Percentiles rank a stretch among this genome's conserved stretches.
These are phyloP conservation scores for Gallinago jamesoni DNA, from an alignment of 2,113 vertebrate species.

Conservation along the genomic window DNA sequence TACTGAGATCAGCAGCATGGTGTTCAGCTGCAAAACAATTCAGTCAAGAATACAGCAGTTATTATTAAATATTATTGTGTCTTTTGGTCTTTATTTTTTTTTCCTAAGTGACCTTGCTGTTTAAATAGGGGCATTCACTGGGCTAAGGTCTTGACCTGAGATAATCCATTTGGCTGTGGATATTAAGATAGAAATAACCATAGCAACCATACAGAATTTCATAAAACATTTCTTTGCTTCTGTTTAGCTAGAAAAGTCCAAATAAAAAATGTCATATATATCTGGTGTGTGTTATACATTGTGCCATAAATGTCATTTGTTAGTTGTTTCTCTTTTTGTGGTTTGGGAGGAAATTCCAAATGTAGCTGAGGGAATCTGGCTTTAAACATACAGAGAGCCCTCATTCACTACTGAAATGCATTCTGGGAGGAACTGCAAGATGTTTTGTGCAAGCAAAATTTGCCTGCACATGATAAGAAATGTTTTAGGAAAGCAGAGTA, in stretches of 20 bases:
- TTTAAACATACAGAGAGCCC: constrained; percentile 53
- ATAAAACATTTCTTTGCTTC: constrained; percentile 68
- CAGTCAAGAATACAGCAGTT: neutral
- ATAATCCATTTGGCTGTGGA: constrained; percentile 28
- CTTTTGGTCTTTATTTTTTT: neutral
- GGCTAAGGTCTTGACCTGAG: constrained; percentile 14
- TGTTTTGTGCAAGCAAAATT: constrained; percentile 47
- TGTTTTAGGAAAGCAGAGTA: constrained; percentile 22
- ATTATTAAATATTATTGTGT: constrained; percentile 21
- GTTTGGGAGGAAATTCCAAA: constrained; percentile 70
- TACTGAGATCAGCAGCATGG: neutral
- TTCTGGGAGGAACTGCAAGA: constrained; percentile 60
- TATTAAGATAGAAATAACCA: constrained; percentile 32
- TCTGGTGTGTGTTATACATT: constrained; percentile 70
- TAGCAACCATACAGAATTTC: constrained; percentile 58
- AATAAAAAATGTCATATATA: constrained; percentile 69
- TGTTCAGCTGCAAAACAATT: neutral
- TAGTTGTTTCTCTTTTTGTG: constrained; percentile 72
- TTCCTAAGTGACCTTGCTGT: neutral
- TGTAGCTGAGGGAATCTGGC: constrained; percentile 64
- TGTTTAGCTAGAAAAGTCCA: constrained; percentile 63
- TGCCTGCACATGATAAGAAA: constrained; percentile 33
- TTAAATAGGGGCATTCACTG: constrained; percentile 23
- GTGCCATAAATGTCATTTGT: constrained; percentile 71
- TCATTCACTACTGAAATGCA: constrained; percentile 55